Conservation (phyloP, 1,140 invertebrate species). For the Hycleus cichorii region DNA sequence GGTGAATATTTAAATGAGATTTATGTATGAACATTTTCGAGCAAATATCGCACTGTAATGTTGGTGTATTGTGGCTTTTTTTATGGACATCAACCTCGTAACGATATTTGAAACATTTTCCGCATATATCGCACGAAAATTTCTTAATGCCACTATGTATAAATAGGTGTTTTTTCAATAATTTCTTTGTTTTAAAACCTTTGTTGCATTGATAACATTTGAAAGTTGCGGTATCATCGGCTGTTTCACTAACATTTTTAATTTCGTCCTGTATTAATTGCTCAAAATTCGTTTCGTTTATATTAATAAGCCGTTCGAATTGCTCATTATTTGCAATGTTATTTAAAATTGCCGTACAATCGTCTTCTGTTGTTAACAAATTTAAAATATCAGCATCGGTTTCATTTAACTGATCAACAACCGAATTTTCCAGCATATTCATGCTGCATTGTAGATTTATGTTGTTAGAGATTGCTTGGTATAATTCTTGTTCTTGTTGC, state of each 20-base stretch:
- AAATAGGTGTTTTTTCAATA: constrained; percentile 51
- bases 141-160: constrained; percentile 54
- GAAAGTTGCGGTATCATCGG: constrained; percentile 4
- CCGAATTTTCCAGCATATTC: constrained; percentile 25
- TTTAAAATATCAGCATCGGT: constrained; percentile 30
- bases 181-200: constrained; percentile 45
- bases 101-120: constrained; percentile 28
- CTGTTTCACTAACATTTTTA: neutral
- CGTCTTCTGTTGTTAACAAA: constrained; percentile 31
- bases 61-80: constrained; percentile 40
- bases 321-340: constrained; percentile 31
- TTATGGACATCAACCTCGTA: constrained; percentile 45
- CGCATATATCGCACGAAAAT: constrained; percentile 48
- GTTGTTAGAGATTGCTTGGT: too few species aligned
- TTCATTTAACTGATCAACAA: constrained; percentile 29
- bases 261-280: constrained; percentile 4
- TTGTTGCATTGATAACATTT: constrained; percentile 46
- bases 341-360: constrained; percentile 31
- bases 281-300: neutral
- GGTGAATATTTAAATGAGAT: constrained; percentile 57
- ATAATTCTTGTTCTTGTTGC: constrained; percentile 8
- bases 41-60: constrained; percentile 35
- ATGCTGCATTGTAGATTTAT: too few species aligned
- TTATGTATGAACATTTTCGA: constrained; percentile 59
- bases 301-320: constrained; percentile 22